These are phyloP conservation scores for Ectemnius lituratus DNA, from an alignment of 2,888 invertebrate genomes.

Conservation along the genomic window DNA sequence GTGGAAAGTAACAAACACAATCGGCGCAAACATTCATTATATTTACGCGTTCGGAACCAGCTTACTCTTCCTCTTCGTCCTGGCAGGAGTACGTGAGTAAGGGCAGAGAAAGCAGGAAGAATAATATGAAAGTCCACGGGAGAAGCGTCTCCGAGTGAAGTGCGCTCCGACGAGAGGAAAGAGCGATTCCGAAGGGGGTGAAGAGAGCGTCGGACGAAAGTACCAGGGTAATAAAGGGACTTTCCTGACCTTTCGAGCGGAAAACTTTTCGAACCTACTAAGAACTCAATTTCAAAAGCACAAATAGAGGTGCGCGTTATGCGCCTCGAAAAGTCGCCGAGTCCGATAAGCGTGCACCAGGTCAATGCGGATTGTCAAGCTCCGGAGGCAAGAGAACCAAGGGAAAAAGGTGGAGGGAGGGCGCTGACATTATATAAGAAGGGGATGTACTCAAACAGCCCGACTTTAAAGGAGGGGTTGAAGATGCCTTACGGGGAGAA, in stretches of 20 bases:
- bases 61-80: not conserved
- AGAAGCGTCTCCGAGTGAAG: conserved; percentile 41
- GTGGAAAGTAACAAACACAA: conserved; percentile 13
- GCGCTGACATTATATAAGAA: not conserved
- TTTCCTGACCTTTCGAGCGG: conserved; percentile 49
- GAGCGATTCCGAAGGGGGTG: conserved; percentile 33
- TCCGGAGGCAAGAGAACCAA: not conserved
- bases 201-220: conserved; percentile 29
- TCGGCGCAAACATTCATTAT: conserved; percentile 41
- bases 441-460: not conserved
- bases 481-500: too few species aligned
- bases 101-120: conserved; percentile 21
- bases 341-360: not conserved
- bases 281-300: conserved; percentile 38
- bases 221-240: conserved; percentile 54
- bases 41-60: conserved; percentile 27
- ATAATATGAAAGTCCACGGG: conserved; percentile 42
- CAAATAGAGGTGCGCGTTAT: conserved; percentile 29
- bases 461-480: not conserved
- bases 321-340: not conserved
- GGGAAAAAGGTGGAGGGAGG: not conserved
- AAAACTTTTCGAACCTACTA: conserved; percentile 46
- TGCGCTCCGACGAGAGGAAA: conserved; percentile 34
- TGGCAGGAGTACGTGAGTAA: conserved; percentile 31
- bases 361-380: conserved; percentile 1